A percentile compares a stretch with the other conserved stretches of the same genome.
Evolutionary conservation across 2,797 vertebrate genomes (phyloP).

Genomic region (Cynodonichthys magdalenae): DNA sequence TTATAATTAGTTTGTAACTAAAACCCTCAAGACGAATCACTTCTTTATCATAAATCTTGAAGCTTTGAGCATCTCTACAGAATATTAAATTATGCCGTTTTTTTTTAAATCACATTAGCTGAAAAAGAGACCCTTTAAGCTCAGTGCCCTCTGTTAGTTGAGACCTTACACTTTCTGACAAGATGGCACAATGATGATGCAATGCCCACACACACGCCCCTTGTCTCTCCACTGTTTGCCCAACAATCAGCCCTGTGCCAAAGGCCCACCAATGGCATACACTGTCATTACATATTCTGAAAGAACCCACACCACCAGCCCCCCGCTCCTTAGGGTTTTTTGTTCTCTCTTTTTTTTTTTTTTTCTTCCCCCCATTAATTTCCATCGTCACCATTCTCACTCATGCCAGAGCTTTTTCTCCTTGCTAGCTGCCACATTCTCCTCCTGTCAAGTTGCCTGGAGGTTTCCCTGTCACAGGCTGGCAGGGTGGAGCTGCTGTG

Average conservation of each 20-base stretch:
- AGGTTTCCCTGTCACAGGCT: conserved; percentile 94
- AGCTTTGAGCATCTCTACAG: conserved; percentile 1
- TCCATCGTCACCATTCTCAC: conserved; percentile 90
- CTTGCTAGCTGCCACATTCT: conserved; percentile 92
- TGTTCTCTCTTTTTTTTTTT: conserved; percentile 59
- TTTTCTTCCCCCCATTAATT: conserved; percentile 80
- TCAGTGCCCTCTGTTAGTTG: conserved; percentile 77
- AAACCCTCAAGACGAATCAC: background rate
- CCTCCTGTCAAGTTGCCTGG: conserved; percentile 96
- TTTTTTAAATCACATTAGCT: conserved; percentile 11
- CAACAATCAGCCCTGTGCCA: conserved; percentile 88
- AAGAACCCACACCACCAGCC: conserved; percentile 75
- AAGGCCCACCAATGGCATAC: conserved; percentile 86
- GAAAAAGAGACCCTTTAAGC: conserved; percentile 13
- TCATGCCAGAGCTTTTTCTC: conserved; percentile 84
- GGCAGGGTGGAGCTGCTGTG: conserved; percentile 87
- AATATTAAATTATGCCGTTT: background rate
- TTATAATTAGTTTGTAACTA: background rate
- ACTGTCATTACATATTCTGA: conserved; percentile 85
- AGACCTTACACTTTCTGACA: conserved; percentile 88
- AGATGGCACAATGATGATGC: conserved; percentile 77
- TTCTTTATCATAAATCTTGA: background rate
- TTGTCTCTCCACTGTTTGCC: conserved; percentile 80
- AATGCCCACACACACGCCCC: conserved; percentile 60
- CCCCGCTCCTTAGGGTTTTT: conserved; percentile 62